These are phyloP conservation scores for Limnephilus rhombicus DNA, from an alignment of 2,888 invertebrate species.

Conservation along the genomic window DNA sequence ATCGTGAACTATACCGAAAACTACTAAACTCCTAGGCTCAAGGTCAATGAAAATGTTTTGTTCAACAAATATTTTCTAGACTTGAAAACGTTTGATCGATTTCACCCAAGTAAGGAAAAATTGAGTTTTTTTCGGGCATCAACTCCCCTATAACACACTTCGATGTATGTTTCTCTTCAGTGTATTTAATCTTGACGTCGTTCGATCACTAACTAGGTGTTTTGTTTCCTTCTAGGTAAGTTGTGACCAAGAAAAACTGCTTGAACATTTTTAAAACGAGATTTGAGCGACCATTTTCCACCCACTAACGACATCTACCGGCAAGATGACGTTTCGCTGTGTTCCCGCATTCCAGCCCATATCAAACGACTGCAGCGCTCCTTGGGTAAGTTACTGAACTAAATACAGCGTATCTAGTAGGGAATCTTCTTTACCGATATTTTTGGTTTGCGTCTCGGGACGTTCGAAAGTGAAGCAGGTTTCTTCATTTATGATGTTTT, in stretches of 20 bases:
- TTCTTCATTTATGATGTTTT: neutral
- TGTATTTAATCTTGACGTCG: neutral
- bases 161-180: neutral
- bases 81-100: too few relatives aligned
- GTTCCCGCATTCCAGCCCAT: conserved; percentile 82
- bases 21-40: too few relatives aligned
- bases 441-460: conserved; percentile 58
- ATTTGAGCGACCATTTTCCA: neutral
- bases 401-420: neutral
- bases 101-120: too few relatives aligned
- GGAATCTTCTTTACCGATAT: conserved; percentile 46
- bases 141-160: too few relatives aligned
- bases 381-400: conserved; percentile 79
- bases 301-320: conserved; percentile 52
- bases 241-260: conserved; percentile 75
- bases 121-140: too few relatives aligned
- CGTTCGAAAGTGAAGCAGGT: neutral
- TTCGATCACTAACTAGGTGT: conserved; percentile 79
- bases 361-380: conserved; percentile 81
- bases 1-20: too few relatives aligned
- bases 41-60: too few relatives aligned
- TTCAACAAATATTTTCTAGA: too few relatives aligned
- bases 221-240: conserved; percentile 83
- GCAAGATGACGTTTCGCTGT: conserved; percentile 83
- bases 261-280: conserved; percentile 36